Evolutionary conservation across 2,797 vertebrate species (phyloP).

Genomic region (Sebastes matsubarae): DNA sequence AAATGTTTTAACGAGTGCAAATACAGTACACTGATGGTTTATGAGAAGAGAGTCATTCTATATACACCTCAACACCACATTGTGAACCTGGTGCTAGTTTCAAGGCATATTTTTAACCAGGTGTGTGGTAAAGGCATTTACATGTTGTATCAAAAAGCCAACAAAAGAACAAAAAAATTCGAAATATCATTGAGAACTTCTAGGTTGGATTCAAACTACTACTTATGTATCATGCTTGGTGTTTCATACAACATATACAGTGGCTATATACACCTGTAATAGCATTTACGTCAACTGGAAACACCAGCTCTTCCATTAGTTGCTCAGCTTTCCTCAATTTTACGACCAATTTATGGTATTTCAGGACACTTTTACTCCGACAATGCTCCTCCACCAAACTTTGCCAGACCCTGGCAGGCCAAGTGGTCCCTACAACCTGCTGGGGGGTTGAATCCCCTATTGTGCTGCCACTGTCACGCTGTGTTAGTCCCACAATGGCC

Average conservation of each 20-base stretch:
- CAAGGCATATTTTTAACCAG: not conserved
- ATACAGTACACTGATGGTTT: not conserved
- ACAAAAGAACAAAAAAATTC: not conserved
- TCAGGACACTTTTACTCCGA: conserved; percentile 64
- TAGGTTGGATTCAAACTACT: not conserved
- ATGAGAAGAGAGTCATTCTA: not conserved
- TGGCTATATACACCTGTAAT: not conserved
- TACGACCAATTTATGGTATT: conserved; percentile 68
- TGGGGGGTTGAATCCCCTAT: conserved; percentile 96
- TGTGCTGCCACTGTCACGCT: conserved; percentile 95
- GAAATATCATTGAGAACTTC: not conserved
- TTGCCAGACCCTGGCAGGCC: conserved; percentile 85
- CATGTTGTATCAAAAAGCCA: not conserved
- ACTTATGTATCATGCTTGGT: not conserved
- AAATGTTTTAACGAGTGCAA: not conserved
- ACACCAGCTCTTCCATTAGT: conserved; percentile 39
- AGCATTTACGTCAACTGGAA: conserved; percentile 36
- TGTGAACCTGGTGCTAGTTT: not conserved
- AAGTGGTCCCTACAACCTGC: conserved; percentile 94
- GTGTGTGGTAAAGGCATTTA: not conserved
- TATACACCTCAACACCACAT: not conserved
- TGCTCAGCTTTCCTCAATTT: conserved; percentile 50
- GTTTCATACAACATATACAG: not conserved
- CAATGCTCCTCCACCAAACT: conserved; percentile 81
- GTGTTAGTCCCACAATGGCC: conserved; percentile 94